phyloP scores from a whole-genome alignment of 2,797 vertebrate species.

The Poeciliopsis gracilis region DNA sequence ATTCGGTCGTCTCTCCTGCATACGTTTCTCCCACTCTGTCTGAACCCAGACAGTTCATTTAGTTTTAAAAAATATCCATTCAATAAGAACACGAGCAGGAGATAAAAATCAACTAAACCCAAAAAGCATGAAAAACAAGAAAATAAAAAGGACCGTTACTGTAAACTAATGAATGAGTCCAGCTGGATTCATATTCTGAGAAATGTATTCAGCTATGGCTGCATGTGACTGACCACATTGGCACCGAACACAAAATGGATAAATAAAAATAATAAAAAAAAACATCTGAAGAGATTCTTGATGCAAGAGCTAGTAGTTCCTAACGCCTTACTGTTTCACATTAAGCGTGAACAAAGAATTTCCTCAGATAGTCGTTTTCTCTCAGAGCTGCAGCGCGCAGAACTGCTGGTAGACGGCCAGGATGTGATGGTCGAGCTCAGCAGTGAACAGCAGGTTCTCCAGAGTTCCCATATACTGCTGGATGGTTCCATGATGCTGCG shows the following conservation, averaged over 20 bases:
- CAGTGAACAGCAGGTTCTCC: constrained; percentile 98
- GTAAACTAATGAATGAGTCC: constrained; percentile 31
- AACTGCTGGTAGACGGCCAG: constrained; percentile 98
- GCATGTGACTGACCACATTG: constrained; percentile 39
- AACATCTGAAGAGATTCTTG: constrained; percentile 66
- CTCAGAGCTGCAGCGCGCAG: constrained; percentile 94
- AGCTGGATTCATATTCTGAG: constrained; percentile 26
- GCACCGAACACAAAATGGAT: constrained; percentile 61
- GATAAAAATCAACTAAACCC: constrained; percentile 33
- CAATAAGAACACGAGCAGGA: constrained; percentile 47
- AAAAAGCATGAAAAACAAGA: constrained; percentile 16
- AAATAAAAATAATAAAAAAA: constrained; percentile 49
- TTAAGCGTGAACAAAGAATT: constrained; percentile 13
- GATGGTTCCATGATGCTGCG: constrained; percentile 95
- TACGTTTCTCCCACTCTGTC: constrained; percentile 11
- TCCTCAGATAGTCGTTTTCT: constrained; percentile 2
- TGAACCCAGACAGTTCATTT: constrained; percentile 26
- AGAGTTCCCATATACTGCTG: constrained; percentile 99
- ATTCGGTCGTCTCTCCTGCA: constrained; percentile 24
- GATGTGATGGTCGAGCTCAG: constrained; percentile 96
- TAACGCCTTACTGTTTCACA: constrained; percentile 37
- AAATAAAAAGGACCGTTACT: constrained; percentile 10
- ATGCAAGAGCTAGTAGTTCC: constrained; percentile 73
- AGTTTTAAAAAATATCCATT: constrained; percentile 66
- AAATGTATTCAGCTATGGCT: constrained; percentile 20